Conservation (phyloP, 2,797 vertebrate species). For the Paedocypris micromegethes region DNA sequence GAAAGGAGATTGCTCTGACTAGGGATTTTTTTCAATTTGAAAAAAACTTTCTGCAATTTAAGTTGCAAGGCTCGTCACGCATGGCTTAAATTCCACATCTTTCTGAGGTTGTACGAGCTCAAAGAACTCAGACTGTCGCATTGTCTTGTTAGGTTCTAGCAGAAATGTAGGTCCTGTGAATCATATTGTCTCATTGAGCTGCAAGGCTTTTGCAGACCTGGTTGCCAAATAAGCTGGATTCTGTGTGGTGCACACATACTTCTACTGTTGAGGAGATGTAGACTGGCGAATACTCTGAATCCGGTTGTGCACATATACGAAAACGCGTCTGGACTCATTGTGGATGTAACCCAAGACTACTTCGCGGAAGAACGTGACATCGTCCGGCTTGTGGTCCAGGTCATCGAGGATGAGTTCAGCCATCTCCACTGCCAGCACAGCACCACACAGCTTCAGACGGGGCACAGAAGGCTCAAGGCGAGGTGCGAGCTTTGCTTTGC, state of each 20-base stretch:
- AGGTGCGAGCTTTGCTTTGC: conserved; percentile 34
- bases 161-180: conserved; percentile 44
- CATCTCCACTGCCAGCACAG: conserved; percentile 38
- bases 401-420: conserved; percentile 29
- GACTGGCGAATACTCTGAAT: conserved; percentile 25
- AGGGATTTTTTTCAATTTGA: conserved; percentile 15
- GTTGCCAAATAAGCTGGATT: conserved; percentile 41
- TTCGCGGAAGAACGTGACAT: conserved; percentile 31
- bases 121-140: conserved; percentile 8
- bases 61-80: conserved; percentile 7
- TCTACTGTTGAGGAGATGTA: conserved; percentile 35
- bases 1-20: conserved; percentile 4
- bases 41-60: neutral
- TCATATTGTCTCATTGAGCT: conserved; percentile 38
- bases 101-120: conserved; percentile 28
- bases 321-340: conserved; percentile 31
- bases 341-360: conserved; percentile 40
- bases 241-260: conserved; percentile 35
- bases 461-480: conserved; percentile 29
- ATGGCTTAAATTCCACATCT: conserved; percentile 28
- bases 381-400: conserved; percentile 24
- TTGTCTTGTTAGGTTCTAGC: conserved; percentile 3
- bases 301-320: conserved; percentile 37
- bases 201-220: conserved; percentile 39
- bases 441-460: conserved; percentile 33